Conservation (phyloP, 2,888 invertebrate species). For the Macaria liturata region DNA sequence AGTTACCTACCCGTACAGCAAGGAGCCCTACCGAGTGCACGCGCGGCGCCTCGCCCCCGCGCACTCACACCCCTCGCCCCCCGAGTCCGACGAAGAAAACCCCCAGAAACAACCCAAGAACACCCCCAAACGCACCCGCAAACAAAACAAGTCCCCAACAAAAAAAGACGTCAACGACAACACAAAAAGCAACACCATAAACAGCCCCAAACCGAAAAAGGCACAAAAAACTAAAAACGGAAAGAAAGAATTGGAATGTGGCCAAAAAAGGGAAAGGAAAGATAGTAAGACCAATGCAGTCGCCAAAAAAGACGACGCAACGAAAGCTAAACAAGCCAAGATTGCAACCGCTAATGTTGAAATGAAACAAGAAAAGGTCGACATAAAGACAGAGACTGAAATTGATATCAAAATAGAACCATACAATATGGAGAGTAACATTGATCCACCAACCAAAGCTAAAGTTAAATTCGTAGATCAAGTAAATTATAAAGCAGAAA, state of each 20-base stretch:
- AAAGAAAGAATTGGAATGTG: slow-evolving; percentile 45
- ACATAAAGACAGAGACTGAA: slow-evolving; percentile 36
- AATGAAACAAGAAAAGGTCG: slow-evolving; percentile 11
- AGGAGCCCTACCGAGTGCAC: slow-evolving; percentile 73
- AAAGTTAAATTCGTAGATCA: slow-evolving; percentile 4
- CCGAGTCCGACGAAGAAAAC: slow-evolving; percentile 67
- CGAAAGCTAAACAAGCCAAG: slow-evolving; percentile 53
- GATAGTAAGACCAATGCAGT: slow-evolving; percentile 42
- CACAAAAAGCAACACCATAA: slow-evolving; percentile 58
- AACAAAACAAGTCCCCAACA: slow-evolving; percentile 70
- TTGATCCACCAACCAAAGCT: not conserved
- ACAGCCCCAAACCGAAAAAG: slow-evolving; percentile 56
- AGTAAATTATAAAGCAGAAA: slow-evolving; percentile 20
- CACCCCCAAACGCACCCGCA: slow-evolving; percentile 63
- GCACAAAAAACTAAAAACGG: slow-evolving; percentile 50
- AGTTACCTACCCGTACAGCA: slow-evolving; percentile 79
- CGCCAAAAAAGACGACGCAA: slow-evolving; percentile 44
- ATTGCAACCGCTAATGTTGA: slow-evolving; percentile 34
- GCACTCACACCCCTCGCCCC: slow-evolving; percentile 57
- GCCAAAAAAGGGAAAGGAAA: slow-evolving; percentile 48
- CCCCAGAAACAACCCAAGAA: slow-evolving; percentile 33
- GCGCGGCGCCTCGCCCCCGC: slow-evolving; percentile 63
- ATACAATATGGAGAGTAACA: no score
- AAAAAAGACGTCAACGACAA: slow-evolving; percentile 75
- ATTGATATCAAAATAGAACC: slow-evolving; percentile 35